A percentile compares a stretch with the other conserved stretches of the same genome.
phyloP scores from a whole-genome alignment of 2,797 vertebrate genomes.

The Parauchenoglanis ngamensis region DNA sequence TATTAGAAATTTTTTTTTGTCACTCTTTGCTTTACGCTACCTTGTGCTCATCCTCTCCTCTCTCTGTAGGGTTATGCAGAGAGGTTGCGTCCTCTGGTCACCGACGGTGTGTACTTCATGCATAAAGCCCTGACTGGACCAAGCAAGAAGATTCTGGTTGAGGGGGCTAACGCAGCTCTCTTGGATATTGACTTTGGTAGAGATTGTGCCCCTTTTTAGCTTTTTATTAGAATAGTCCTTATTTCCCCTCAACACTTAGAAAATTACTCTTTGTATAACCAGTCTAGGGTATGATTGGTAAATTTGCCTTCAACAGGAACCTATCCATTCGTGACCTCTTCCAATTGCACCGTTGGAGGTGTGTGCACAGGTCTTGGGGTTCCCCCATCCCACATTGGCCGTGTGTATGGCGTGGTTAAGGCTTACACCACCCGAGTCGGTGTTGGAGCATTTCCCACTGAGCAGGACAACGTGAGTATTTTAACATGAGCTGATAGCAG shows the following conservation, averaged over 20 bases:
- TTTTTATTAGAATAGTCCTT: neutral
- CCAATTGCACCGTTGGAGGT: constrained; percentile 82
- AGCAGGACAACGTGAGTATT: constrained; percentile 77
- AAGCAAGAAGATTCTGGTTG: constrained; percentile 83
- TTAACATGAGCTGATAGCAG: neutral
- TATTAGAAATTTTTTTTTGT: neutral
- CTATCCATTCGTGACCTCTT: constrained; percentile 83
- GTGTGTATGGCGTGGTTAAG: constrained; percentile 83
- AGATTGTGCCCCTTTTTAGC: neutral
- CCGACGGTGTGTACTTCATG: constrained; percentile 84
- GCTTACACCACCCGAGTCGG: constrained; percentile 82
- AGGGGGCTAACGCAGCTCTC: constrained; percentile 82
- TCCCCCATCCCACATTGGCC: constrained; percentile 76
- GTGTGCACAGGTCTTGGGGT: constrained; percentile 82
- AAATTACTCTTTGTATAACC: no score
- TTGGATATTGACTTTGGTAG: constrained; percentile 85
- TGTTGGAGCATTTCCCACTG: constrained; percentile 82
- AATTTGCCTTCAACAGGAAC: constrained; percentile 68
- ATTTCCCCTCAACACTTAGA: neutral
- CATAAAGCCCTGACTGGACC: constrained; percentile 78
- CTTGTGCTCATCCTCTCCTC: neutral
- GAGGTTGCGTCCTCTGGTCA: constrained; percentile 77
- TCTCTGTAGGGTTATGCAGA: constrained; percentile 70
- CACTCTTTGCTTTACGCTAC: neutral
- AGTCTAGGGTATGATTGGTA: neutral